Base-by-base conservation (phyloP, 2,797 vertebrate genomes). In the Acropternis orthonyx region DNA sequence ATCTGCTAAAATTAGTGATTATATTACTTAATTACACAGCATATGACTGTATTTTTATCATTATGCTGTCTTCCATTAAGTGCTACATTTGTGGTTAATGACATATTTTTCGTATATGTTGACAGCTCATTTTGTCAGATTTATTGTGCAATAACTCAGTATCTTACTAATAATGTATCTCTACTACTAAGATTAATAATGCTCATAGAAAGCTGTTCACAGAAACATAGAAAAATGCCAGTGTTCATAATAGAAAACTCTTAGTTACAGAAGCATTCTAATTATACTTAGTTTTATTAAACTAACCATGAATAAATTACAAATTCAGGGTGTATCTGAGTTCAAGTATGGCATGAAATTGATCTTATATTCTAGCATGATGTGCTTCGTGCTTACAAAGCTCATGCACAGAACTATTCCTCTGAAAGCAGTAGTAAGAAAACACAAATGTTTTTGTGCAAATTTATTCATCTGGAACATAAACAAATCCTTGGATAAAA, bases 211-310 rank as follows among this genome's bases (percentile, higher is more conserved):
- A 79, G 41, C 46, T 86, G 37, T 46, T 76, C 58, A 79, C 24
- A 88, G 56, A 91, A 91, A 67, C 41, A 55, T 14, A 88, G 61
- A 89, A 87, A 93, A 96, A 95, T 90, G 66, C 34, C 65, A 73
- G 7, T 68, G 77, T 88, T 95, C 37, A 55, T 94, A 85, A 72
- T 14, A 96, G 34, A 28, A 94, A 96, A 73, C 30, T 87, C 17
- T 44, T 84, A 85, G 73, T 95, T 92, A 85, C 37, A 94, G 80
- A 92, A 93, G 54, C 41, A 62, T 80, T 34, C 20, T 91, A 91
- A 96, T 94, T 88, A 68, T 84, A 68, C 46, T 93, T 93, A 41
- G 27, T 83, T 89, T 95, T 68, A 94, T 91, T 97, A 89, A 95
- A 93, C 5, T 82, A 87, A 74, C 37, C 4, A 28, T 88, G 81